These are phyloP conservation scores for Aquatica leii DNA, from an alignment of 2,888 invertebrate species.

Conservation along the genomic window DNA sequence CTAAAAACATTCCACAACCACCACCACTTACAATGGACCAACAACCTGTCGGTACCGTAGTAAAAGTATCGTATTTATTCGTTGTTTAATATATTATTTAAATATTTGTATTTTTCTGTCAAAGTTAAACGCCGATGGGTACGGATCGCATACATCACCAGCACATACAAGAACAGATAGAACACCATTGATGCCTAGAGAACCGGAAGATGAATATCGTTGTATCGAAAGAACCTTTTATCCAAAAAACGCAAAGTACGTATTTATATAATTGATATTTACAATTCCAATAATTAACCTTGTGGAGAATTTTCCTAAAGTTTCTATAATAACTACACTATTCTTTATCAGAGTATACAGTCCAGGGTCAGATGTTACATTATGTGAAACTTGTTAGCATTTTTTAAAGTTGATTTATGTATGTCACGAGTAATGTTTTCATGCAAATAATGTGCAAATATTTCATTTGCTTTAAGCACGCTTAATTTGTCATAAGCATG, in stretches of 20 bases:
- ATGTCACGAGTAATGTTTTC: no score
- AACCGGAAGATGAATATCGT: conserved; percentile 73
- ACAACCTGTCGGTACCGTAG: conserved; percentile 84
- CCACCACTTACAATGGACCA: conserved; percentile 62
- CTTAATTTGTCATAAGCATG: no score
- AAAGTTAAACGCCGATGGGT: conserved; percentile 88
- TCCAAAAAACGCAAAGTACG: conserved; percentile 92
- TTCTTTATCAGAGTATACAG: no score
- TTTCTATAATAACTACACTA: no score
- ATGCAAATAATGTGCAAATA: no score
- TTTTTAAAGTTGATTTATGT: no score
- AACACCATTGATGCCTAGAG: conserved; percentile 79
- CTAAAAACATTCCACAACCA: conserved; percentile 61
- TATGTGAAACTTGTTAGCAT: no score
- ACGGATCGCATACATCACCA: conserved; percentile 86
- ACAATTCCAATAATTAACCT: no score
- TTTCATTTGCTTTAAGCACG: no score
- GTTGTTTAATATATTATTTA: neutral
- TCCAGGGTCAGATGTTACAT: no score
- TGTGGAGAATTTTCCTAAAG: no score
- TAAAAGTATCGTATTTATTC: conserved; percentile 70
- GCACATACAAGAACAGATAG: conserved; percentile 65
- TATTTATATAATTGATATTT: no score
- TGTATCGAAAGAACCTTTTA: conserved; percentile 65
- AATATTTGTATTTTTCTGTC: conserved; percentile 41